These are phyloP conservation scores for Drosophila subsilvestris DNA, from an alignment of 2,888 invertebrate genomes.

Conservation along the genomic window DNA sequence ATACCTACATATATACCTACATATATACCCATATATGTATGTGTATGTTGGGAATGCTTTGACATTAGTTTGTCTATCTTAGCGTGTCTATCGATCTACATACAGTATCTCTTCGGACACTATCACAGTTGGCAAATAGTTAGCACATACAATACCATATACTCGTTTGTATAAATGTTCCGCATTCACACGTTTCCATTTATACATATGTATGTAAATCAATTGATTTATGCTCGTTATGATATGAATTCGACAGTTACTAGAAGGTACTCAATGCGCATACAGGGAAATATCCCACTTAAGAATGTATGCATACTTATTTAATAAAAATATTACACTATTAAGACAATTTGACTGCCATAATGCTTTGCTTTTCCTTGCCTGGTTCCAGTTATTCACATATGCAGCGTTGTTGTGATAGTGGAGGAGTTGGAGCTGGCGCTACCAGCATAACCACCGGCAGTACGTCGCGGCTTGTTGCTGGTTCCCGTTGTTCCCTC, in stretches of 20 bases:
- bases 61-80: constrained; percentile 29
- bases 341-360: constrained; percentile 7
- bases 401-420: constrained; percentile 41
- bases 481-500: neutral
- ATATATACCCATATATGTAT: neutral
- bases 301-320: constrained; percentile 23
- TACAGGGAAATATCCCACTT: constrained; percentile 33
- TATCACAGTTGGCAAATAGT: constrained; percentile 48
- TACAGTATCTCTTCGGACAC: constrained; percentile 29
- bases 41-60: constrained; percentile 25
- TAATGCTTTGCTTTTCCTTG: constrained; percentile 38
- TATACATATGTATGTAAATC: constrained; percentile 4
- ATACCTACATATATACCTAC: constrained; percentile 1
- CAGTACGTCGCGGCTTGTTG: neutral
- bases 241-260: constrained; percentile 38
- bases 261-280: constrained; percentile 25
- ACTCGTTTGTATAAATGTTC: constrained; percentile 15
- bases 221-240: neutral
- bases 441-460: neutral
- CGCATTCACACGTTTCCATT: constrained; percentile 5
- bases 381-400: constrained; percentile 31
- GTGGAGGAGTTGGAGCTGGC: constrained; percentile 7
- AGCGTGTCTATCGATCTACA: constrained; percentile 24
- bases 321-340: constrained; percentile 6
- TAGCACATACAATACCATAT: constrained; percentile 22